Evolutionary conservation across 2,888 invertebrate species (phyloP).

Genomic region (Tipula lateralis): DNA sequence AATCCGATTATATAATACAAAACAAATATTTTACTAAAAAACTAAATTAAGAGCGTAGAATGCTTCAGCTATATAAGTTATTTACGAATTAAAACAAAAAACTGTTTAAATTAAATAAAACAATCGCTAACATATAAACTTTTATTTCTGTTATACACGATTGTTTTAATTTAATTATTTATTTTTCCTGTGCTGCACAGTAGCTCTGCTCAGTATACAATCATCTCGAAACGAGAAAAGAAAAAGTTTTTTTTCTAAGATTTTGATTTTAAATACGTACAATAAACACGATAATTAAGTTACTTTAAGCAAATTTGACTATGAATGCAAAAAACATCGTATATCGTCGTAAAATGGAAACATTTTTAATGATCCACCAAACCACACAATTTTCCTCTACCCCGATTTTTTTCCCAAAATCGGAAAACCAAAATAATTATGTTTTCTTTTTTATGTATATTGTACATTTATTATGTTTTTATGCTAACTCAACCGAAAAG

Average conservation of each 20-base stretch:
- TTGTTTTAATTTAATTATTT: neutral
- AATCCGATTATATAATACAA: neutral
- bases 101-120: neutral
- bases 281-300: conserved; percentile 19
- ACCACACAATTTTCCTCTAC: neutral
- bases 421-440: conserved; percentile 24
- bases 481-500: conserved; percentile 5
- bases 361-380: neutral
- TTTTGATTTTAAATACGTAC: neutral
- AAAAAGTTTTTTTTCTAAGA: neutral
- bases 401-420: neutral
- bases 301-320: neutral
- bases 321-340: neutral
- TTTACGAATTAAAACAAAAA: neutral
- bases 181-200: neutral
- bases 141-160: neutral
- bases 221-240: neutral
- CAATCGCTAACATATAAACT: neutral
- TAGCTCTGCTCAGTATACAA: neutral
- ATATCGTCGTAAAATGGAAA: neutral
- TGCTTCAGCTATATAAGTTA: too few species aligned
- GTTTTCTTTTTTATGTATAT: neutral
- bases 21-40: neutral
- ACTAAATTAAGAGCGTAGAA: neutral
- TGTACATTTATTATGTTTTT: neutral